Conservation (phyloP, 2,888 invertebrate genomes). For the Antheraea yamamai region DNA sequence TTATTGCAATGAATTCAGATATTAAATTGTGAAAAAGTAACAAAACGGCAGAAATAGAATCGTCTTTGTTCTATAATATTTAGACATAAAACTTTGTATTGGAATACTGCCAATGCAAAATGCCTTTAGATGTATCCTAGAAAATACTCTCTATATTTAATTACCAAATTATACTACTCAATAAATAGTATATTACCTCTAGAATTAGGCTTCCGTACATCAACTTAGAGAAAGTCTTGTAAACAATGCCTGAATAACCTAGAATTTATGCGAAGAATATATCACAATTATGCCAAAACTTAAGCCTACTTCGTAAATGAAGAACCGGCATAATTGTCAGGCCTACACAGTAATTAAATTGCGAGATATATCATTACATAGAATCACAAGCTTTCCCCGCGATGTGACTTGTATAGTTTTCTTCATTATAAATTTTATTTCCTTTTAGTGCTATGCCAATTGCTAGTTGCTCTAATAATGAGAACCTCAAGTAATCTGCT, state of each 20-base stretch:
- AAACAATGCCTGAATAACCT: slow-evolving; percentile 18
- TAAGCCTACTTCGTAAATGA: slow-evolving; percentile 17
- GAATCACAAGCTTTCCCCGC: neutral
- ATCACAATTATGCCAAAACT: slow-evolving; percentile 22
- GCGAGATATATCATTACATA: neutral
- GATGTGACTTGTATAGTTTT: neutral
- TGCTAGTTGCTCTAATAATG: neutral
- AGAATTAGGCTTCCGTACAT: slow-evolving; percentile 7
- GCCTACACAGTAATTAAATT: slow-evolving; percentile 9
- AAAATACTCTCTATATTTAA: neutral
- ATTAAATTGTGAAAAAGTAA: too few relatives aligned
- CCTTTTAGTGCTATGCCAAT: neutral
- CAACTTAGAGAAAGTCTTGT: slow-evolving; percentile 19
- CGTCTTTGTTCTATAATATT: too few relatives aligned
- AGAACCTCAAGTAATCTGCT: neutral
- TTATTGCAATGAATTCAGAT: too few relatives aligned
- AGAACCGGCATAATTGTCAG: slow-evolving; percentile 2
- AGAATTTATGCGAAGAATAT: slow-evolving; percentile 22
- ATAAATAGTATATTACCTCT: neutral
- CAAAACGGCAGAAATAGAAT: too few relatives aligned
- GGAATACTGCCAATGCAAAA: too few relatives aligned
- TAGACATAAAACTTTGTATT: too few relatives aligned
- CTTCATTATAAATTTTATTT: neutral
- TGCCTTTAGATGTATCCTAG: neutral
- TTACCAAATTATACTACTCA: too few relatives aligned